Conservation (phyloP, 2,888 invertebrate species). For the Diarsia rubi region DNA sequence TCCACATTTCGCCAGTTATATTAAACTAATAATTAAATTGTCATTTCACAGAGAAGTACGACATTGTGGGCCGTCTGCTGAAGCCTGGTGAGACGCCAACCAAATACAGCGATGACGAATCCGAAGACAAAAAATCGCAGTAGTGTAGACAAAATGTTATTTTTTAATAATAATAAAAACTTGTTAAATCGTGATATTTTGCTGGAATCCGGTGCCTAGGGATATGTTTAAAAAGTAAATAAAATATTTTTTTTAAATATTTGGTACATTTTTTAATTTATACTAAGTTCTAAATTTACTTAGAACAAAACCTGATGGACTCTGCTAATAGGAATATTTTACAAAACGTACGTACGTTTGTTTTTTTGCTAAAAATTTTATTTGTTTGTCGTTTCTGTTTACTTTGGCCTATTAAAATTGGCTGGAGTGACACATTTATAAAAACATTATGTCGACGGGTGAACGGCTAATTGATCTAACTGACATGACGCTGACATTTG, state of each 20-base stretch:
- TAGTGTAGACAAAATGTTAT: constrained; percentile 64
- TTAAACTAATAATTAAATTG: constrained; percentile 15
- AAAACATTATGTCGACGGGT: no score
- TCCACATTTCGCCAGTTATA: no score
- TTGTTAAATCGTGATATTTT: constrained; percentile 67
- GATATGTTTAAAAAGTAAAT: constrained; percentile 65
- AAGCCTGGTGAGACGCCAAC: constrained; percentile 86
- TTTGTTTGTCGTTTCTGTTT: constrained; percentile 28
- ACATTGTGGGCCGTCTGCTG: constrained; percentile 85
- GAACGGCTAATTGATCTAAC: no score
- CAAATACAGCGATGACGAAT: constrained; percentile 84
- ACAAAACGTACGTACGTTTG: constrained; percentile 33
- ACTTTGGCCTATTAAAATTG: constrained; percentile 20
- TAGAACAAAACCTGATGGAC: constrained; percentile 18
- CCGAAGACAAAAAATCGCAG: constrained; percentile 83
- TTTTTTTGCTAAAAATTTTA: constrained; percentile 22
- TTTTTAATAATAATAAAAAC: constrained; percentile 7
- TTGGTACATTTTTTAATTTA: constrained; percentile 41
- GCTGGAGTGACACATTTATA: constrained; percentile 22
- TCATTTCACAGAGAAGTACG: constrained; percentile 85
- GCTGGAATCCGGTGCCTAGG: constrained; percentile 64
- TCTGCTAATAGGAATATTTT: constrained; percentile 36
- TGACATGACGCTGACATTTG: no score
- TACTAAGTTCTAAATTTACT: constrained; percentile 45
- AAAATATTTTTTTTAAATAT: constrained; percentile 70